Evolutionary conservation across 30 jellyfish, hydroid and myxozoan species (phyloP), one percentile per base, ranked within the genome.

Genomic region (Aurelia aurita complex sp. Pacific): DNA sequence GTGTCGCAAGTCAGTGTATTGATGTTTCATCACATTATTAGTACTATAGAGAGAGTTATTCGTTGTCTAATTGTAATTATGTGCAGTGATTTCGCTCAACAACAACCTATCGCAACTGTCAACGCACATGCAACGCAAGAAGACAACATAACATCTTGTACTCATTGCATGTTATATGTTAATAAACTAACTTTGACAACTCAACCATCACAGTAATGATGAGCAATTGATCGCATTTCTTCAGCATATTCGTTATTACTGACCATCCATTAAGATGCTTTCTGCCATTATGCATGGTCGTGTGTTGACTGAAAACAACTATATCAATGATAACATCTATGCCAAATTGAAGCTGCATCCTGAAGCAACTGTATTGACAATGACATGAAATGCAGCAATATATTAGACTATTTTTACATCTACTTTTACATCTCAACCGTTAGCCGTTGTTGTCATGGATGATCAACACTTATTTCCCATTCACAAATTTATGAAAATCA

Each of bases 81-180:
- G 57, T 77, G 52, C 46, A 81, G 93, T 18, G 87, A 84, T 62
- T 64, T 52, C 10, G 64, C 73, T 4, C 93, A 84, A 51, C 81
- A 72, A 67, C 93, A 84, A 63, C 88, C 93, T 19, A 17, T 81
- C 12, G 42, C 14, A 13, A 42, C 90, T 38, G 88, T 55, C 51
- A 59, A 33, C 57, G 69, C 57, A 52, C 9, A 53, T 9, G 38
- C 12, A 18, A 14, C 13, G 17, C 29, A 15, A 60, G 29, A 18
- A 15, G 71, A 17, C 16, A 73, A 73, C 7, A 73, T 33, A 38
- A 50, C 11, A 13, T 73, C 82, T 36, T 38, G 68, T 19, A 50
- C 19, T 19, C 68, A 38, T 36, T 19, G 67, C 36, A 73, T 73
- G 82, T 38, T 32, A 38, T 14, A 42, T 42, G 82, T 73, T 7